Evolutionary conservation across 1,140 invertebrate genomes (phyloP).

Genomic region (Tetragnatha versicolor): DNA sequence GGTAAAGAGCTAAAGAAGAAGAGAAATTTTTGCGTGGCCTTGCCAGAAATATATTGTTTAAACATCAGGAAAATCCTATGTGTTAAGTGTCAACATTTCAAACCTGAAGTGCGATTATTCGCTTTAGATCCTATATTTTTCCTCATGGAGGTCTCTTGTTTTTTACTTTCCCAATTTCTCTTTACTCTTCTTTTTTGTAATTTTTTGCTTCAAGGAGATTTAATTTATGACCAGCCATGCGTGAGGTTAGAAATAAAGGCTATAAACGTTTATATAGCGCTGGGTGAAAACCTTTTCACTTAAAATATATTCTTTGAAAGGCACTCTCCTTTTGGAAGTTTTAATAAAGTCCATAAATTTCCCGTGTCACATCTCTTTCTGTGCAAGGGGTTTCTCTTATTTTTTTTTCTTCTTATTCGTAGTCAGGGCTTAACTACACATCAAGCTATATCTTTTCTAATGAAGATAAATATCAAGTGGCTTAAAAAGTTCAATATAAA

Average conservation of each 20-base stretch:
- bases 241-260: slow-evolving; percentile 19
- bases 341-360: slow-evolving; percentile 43
- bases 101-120: slow-evolving; percentile 32
- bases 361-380: background rate
- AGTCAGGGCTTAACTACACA: slow-evolving; percentile 24
- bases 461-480: slow-evolving; percentile 28
- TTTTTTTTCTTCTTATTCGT: background rate
- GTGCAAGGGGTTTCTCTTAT: background rate
- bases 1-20: background rate
- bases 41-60: slow-evolving; percentile 28
- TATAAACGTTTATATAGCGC: slow-evolving; percentile 36
- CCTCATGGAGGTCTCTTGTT: slow-evolving; percentile 22
- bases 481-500: no score
- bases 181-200: background rate
- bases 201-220: slow-evolving; percentile 17
- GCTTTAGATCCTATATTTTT: slow-evolving; percentile 10
- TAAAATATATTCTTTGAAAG: slow-evolving; percentile 15
- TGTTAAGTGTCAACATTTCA: slow-evolving; percentile 48
- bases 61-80: slow-evolving; percentile 33
- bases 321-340: slow-evolving; percentile 2
- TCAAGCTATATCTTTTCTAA: slow-evolving; percentile 26
- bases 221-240: slow-evolving; percentile 24
- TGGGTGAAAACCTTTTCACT: slow-evolving; percentile 2
- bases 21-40: slow-evolving; percentile 4
- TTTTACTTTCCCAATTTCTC: background rate